These are phyloP conservation scores for Mimas tiliae DNA, from an alignment of 2,888 invertebrate species.

Conservation along the genomic window DNA sequence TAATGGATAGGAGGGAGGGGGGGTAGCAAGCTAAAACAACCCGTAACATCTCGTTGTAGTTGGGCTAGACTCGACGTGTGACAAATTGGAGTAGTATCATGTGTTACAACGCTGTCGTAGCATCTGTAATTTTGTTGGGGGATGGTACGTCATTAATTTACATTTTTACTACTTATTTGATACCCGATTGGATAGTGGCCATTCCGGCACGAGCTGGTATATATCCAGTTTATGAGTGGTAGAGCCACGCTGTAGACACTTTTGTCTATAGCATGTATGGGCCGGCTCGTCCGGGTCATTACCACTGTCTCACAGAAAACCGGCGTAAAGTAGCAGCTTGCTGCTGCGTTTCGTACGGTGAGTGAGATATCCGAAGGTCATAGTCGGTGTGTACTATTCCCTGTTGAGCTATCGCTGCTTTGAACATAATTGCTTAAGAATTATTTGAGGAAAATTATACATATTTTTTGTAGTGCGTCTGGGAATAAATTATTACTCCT, in stretches of 20 bases:
- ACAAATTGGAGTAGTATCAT: conserved; percentile 24
- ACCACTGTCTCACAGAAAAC: too few relatives aligned
- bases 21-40: conserved; percentile 7
- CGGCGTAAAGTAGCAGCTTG: too few relatives aligned
- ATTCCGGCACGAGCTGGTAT: too few relatives aligned
- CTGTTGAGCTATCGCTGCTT: neutral
- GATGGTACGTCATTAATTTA: neutral
- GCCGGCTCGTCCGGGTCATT: too few relatives aligned
- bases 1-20: conserved; percentile 2
- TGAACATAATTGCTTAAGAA: neutral
- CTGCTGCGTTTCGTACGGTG: too few relatives aligned
- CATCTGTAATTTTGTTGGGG: neutral
- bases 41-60: conserved; percentile 17
- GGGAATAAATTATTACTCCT: neutral
- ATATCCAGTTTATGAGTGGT: too few relatives aligned
- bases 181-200: too few relatives aligned
- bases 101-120: neutral
- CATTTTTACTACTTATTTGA: neutral
- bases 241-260: too few relatives aligned
- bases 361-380: too few relatives aligned
- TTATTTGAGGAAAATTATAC: neutral
- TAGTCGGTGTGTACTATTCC: too few relatives aligned
- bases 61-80: conserved; percentile 19
- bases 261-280: too few relatives aligned
- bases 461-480: neutral